phyloP scores from a whole-genome alignment of 2,797 vertebrate genomes.

The Muscicapa comitata region DNA sequence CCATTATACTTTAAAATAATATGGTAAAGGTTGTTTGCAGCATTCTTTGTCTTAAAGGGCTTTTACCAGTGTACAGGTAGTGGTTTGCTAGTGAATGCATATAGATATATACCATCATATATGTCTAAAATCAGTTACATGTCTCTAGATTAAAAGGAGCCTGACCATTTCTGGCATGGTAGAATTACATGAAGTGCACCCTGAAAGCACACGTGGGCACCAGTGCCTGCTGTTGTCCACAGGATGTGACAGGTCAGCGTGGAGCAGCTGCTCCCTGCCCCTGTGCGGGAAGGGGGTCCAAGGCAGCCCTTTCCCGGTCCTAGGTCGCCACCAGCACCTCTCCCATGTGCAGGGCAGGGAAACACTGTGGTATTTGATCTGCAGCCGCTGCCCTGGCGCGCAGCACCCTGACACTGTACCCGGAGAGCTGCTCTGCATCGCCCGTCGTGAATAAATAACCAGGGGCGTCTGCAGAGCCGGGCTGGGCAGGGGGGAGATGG shows the following conservation, averaged over 20 bases:
- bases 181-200: neutral
- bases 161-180: neutral
- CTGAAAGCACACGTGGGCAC: neutral
- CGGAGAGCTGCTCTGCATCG: neutral
- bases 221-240: neutral
- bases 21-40: neutral
- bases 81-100: neutral
- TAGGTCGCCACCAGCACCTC: neutral
- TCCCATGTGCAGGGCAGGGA: neutral
- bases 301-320: neutral
- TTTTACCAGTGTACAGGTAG: neutral
- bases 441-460: neutral
- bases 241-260: neutral
- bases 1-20: neutral
- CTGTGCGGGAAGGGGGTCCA: rapidly evolving
- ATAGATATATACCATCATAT: neutral
- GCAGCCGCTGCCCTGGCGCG: neutral
- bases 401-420: neutral
- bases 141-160: neutral
- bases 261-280: neutral
- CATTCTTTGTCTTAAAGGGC: neutral
- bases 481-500: slow-evolving; percentile 50
- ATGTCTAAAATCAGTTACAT: neutral
- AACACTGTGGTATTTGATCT: neutral
- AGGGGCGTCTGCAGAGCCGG: neutral